phyloP scores from a whole-genome alignment of 2,797 vertebrate genomes.

The Lycodopsis pacificus region DNA sequence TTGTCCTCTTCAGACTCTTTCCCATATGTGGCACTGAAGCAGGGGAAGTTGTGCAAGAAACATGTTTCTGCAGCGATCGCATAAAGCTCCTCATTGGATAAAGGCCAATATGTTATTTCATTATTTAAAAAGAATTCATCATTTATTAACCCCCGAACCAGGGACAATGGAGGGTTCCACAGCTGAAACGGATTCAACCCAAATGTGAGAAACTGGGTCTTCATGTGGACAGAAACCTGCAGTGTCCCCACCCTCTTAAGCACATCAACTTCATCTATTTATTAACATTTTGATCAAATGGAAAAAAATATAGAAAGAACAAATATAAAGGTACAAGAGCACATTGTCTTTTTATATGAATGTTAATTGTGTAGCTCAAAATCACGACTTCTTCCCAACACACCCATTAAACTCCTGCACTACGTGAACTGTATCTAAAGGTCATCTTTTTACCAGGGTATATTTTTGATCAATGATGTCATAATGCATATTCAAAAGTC shows the following conservation, averaged over 20 bases:
- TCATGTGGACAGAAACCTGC: constrained; percentile 19
- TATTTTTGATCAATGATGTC: not conserved
- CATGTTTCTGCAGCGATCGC: not conserved
- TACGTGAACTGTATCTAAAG: not conserved
- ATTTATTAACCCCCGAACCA: not conserved
- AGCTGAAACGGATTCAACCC: constrained; percentile 9
- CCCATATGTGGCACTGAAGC: too few species aligned
- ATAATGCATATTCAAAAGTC: not conserved
- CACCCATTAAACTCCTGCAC: not conserved
- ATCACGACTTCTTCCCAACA: not conserved
- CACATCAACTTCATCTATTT: not conserved
- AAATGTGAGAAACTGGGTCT: constrained; percentile 2
- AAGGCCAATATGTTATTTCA: not conserved
- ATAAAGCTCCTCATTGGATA: not conserved
- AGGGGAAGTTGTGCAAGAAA: not conserved
- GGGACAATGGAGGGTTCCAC: not conserved
- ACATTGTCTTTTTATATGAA: not conserved
- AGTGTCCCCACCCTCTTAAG: not conserved
- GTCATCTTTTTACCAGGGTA: not conserved
- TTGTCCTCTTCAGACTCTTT: not conserved
- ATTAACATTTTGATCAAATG: not conserved
- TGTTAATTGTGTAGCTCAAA: not conserved
- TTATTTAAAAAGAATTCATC: not conserved
- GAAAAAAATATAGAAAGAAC: not conserved
- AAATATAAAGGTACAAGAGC: not conserved